Evolutionary conservation across 2,888 invertebrate species (phyloP).

Genomic region (Dorcus hopei): DNA sequence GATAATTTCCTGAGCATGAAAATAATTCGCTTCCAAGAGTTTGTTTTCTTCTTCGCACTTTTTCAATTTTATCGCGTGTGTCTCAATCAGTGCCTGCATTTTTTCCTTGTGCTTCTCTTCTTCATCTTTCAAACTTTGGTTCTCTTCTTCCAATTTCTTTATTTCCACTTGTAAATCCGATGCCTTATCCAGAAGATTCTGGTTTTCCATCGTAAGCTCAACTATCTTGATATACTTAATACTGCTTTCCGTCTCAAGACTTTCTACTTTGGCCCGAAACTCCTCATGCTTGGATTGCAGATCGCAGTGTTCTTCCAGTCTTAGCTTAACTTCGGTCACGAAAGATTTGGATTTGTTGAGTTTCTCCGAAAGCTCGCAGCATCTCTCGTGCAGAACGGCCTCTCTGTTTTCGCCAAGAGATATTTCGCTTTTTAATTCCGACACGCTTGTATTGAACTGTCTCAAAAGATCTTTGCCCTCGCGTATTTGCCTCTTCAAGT

Average conservation of each 20-base stretch:
- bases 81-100: slow-evolving; percentile 2
- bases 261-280: slow-evolving; percentile 7
- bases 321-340: slow-evolving; percentile 9
- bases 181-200: slow-evolving; percentile 3
- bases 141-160: neutral
- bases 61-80: slow-evolving; percentile 3
- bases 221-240: slow-evolving; percentile 9
- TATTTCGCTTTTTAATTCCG: slow-evolving; percentile 12
- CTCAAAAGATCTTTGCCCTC: neutral
- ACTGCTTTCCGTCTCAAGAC: slow-evolving; percentile 11
- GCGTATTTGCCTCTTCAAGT: slow-evolving; percentile 2
- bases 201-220: slow-evolving; percentile 12
- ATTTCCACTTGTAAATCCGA: neutral
- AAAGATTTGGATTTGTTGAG: slow-evolving; percentile 1
- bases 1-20: neutral
- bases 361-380: neutral
- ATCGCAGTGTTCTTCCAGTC: slow-evolving; percentile 8
- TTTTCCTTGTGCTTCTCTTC: neutral
- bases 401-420: slow-evolving; percentile 9
- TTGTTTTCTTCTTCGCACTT: neutral
- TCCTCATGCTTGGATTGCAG: slow-evolving; percentile 7
- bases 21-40: neutral
- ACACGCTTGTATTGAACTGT: neutral
- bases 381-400: slow-evolving; percentile 3
- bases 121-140: neutral